phyloP scores from a whole-genome alignment of 2,888 invertebrate species.

The Tryphoninae sp. region DNA sequence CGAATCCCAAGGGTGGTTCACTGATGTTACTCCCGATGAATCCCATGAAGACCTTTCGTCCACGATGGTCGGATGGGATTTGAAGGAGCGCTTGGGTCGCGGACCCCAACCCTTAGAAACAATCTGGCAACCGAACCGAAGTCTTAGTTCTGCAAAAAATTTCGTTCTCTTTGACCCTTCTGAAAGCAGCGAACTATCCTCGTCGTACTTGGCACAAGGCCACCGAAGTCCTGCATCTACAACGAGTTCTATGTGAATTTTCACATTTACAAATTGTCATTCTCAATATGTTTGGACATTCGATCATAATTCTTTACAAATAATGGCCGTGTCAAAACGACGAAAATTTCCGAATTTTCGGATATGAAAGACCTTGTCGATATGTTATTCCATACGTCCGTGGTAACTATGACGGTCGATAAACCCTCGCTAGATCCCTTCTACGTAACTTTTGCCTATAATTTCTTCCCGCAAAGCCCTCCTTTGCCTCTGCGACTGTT shows the following conservation, averaged over 20 bases:
- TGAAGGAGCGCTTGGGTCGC: background rate
- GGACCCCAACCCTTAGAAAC: conserved; percentile 70
- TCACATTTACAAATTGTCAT: background rate
- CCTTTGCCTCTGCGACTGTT: conserved; percentile 65
- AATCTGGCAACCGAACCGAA: conserved; percentile 69
- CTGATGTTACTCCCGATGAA: conserved; percentile 66
- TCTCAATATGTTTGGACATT: background rate
- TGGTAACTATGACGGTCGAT: conserved; percentile 35
- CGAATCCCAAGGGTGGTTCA: conserved; percentile 74
- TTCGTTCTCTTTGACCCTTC: conserved; percentile 64
- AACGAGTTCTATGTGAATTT: background rate
- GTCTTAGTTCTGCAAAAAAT: conserved; percentile 58
- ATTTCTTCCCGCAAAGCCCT: conserved; percentile 70
- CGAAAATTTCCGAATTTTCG: too few relatives aligned
- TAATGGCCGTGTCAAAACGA: too few relatives aligned
- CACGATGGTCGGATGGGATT: conserved; percentile 66
- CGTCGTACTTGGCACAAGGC: too few relatives aligned
- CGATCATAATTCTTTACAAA: too few relatives aligned
- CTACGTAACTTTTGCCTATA: conserved; percentile 67
- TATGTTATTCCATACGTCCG: background rate
- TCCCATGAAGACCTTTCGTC: conserved; percentile 48
- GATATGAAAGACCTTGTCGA: conserved; percentile 8
- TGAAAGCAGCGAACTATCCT: background rate
- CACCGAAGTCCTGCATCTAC: too few relatives aligned
- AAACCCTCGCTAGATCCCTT: conserved; percentile 64